These are phyloP conservation scores for Palaemon carinicauda DNA, from an alignment of 1,140 invertebrate species.

Conservation along the genomic window DNA sequence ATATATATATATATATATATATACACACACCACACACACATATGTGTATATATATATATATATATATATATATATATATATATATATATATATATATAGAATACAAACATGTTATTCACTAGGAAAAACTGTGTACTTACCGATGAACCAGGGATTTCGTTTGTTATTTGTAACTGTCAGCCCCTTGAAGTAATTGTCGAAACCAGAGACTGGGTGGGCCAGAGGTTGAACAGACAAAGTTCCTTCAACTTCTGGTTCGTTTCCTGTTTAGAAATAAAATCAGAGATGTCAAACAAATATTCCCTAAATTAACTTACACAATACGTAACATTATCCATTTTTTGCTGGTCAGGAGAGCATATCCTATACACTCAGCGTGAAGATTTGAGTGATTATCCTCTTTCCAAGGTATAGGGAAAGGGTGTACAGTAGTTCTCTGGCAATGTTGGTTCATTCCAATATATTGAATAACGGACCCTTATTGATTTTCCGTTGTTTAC, in stretches of 20 bases:
- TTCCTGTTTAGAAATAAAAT: no score
- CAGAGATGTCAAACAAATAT: no score
- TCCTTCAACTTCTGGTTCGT: no score
- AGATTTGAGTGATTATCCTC: no score
- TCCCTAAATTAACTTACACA: neutral
- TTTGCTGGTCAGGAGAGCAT: no score
- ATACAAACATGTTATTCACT: no score
- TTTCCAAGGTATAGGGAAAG: neutral
- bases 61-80: neutral
- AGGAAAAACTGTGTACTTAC: conserved; percentile 61
- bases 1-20: neutral
- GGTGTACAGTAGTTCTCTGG: no score
- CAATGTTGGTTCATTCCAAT: no score
- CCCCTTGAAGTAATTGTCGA: conserved; percentile 86
- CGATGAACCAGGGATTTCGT: conserved; percentile 92
- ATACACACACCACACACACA: neutral
- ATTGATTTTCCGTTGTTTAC: no score
- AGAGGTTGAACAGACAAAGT: conserved; percentile 75
- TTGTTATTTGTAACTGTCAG: conserved; percentile 85
- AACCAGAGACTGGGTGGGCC: conserved; percentile 84
- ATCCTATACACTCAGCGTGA: no score
- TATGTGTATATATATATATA: neutral
- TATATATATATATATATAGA: neutral
- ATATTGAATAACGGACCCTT: no score
- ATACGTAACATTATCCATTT: no score